Conservation (phyloP, 2,113 vertebrate genomes). For the Nyctibius bracteatus region DNA sequence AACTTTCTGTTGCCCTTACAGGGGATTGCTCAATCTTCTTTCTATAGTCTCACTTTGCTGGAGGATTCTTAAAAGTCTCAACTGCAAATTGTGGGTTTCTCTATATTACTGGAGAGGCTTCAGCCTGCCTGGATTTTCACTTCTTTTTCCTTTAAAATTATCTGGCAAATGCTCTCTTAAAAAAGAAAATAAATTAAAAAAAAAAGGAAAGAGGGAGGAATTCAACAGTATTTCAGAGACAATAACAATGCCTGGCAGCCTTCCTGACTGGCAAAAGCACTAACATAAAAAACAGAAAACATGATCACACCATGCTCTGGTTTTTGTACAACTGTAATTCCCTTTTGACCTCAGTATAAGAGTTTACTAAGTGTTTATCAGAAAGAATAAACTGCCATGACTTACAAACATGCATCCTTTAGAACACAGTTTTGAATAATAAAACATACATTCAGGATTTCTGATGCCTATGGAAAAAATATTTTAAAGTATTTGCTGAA, state of each 20-base stretch:
- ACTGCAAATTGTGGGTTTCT: not conserved
- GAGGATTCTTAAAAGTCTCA: not conserved
- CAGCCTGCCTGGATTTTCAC: not conserved
- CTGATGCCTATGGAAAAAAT: not conserved
- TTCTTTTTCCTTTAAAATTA: not conserved
- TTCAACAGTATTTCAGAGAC: not conserved
- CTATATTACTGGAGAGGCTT: not conserved
- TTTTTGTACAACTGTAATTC: not conserved
- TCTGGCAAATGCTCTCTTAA: not conserved
- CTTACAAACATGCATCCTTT: not conserved
- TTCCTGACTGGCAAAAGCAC: not conserved
- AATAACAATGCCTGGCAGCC: not conserved
- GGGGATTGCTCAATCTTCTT: not conserved
- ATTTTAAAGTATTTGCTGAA: not conserved
- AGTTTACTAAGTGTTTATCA: not conserved
- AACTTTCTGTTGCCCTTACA: not conserved
- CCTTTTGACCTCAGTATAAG: not conserved
- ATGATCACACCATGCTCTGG: not conserved
- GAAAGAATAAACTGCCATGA: not conserved
- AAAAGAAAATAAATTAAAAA: not conserved
- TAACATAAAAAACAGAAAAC: not conserved
- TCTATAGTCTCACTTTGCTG: not conserved
- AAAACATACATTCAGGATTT: not conserved
- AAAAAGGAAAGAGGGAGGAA: not conserved
- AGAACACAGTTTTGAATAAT: not conserved